A percentile compares a stretch with the other conserved stretches of the same genome.
phyloP scores from a whole-genome alignment of 2,888 invertebrate species.

The Callyntrura sp. region DNA sequence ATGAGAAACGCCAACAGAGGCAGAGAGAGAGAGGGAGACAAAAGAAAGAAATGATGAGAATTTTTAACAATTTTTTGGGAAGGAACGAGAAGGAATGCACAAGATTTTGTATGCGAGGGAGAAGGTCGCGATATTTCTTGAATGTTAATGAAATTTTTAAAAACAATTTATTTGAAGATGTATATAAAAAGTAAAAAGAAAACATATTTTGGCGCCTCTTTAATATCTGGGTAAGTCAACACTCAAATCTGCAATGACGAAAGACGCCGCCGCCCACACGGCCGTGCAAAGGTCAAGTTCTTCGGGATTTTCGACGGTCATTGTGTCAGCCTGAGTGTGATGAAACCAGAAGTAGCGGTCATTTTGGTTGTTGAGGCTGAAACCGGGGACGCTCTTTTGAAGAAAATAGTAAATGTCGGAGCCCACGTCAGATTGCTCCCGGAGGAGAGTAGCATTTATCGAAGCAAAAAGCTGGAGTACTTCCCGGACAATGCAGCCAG shows the following conservation, averaged over 20 bases:
- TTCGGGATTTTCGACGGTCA: conserved; percentile 90
- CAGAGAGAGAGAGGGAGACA: background rate
- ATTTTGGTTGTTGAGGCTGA: conserved; percentile 89
- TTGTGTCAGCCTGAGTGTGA: conserved; percentile 92
- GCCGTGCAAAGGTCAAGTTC: conserved; percentile 91
- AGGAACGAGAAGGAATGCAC: background rate
- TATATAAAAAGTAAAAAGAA: no score
- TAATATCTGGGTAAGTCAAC: conserved; percentile 87
- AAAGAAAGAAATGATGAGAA: conserved; percentile 20
- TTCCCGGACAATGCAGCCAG: conserved; percentile 89
- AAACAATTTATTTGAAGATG: no score
- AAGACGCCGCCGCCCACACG: conserved; percentile 92
- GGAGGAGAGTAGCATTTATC: conserved; percentile 89
- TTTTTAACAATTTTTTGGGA: background rate
- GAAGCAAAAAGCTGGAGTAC: conserved; percentile 89
- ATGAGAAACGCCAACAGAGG: no score
- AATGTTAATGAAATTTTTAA: no score
- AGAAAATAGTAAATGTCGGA: conserved; percentile 90
- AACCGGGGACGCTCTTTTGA: conserved; percentile 89
- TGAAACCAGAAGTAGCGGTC: conserved; percentile 85
- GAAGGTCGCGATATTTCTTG: background rate
- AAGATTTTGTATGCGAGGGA: background rate
- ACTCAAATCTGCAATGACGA: conserved; percentile 91
- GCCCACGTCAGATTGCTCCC: conserved; percentile 87
- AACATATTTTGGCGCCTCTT: no score